Conservation (phyloP, 1,140 invertebrate genomes). For the Aporrectodea caliginosa region DNA sequence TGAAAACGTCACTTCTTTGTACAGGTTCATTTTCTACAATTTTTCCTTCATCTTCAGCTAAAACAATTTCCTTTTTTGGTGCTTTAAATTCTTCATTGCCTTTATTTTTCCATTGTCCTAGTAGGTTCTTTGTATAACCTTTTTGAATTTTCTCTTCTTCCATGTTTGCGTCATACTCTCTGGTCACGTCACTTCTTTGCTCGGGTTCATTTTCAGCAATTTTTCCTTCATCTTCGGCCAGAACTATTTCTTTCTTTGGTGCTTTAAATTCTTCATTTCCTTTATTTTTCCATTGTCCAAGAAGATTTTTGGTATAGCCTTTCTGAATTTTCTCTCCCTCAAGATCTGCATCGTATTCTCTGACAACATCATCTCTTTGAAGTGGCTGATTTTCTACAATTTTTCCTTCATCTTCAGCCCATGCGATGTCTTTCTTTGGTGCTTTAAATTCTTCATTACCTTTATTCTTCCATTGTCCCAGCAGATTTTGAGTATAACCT, state of each 20-base stretch:
- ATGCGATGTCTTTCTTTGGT: background rate
- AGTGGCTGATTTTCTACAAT: conserved; percentile 15
- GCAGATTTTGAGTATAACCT: background rate
- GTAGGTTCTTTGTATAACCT: conserved; percentile 21
- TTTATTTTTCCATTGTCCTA: conserved; percentile 15
- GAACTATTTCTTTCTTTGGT: conserved; percentile 13
- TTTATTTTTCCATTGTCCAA: conserved; percentile 5
- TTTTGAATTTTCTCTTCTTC: conserved; percentile 13
- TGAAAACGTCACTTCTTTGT: conserved; percentile 14
- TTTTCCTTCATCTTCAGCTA: conserved; percentile 17
- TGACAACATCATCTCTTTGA: conserved; percentile 8
- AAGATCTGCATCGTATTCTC: conserved; percentile 12
- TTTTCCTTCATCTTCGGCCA: conserved; percentile 13
- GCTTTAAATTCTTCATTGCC: background rate
- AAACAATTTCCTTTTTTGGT: conserved; percentile 17
- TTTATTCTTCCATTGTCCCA: background rate
- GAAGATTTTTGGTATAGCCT: conserved; percentile 6
- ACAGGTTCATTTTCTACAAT: conserved; percentile 28
- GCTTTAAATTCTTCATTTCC: background rate
- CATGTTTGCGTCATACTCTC: background rate
- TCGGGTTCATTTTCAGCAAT: conserved; percentile 27
- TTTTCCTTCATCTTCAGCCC: conserved; percentile 4
- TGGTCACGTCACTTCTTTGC: conserved; percentile 5
- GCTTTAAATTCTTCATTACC: background rate
- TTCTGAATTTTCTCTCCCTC: background rate